phyloP scores from a whole-genome alignment of 2,888 invertebrate genomes.

The Portevinia maculata region DNA sequence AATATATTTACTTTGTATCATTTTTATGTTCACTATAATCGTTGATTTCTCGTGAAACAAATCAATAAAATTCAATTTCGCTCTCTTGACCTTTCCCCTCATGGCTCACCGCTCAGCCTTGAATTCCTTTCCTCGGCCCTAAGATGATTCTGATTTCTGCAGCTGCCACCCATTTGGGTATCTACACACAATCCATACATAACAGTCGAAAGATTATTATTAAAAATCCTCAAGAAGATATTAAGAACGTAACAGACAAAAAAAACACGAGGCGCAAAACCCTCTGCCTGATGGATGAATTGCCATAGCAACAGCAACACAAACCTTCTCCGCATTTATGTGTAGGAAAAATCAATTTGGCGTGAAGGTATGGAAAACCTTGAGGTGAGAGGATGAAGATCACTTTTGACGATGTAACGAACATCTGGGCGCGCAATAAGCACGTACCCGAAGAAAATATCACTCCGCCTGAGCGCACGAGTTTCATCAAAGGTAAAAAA shows the following conservation, averaged over 20 bases:
- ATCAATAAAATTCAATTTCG: constrained; percentile 58
- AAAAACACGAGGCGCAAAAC: constrained; percentile 12
- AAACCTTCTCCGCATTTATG: constrained; percentile 14
- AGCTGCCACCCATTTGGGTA: constrained; percentile 69
- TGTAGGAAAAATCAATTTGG: constrained; percentile 71
- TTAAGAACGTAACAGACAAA: constrained; percentile 60
- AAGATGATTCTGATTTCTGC: constrained; percentile 62
- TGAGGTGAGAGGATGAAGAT: constrained; percentile 59
- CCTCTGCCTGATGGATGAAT: constrained; percentile 17
- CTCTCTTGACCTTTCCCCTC: constrained; percentile 22
- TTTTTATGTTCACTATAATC: neutral
- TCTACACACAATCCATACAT: constrained; percentile 1
- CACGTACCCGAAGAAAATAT: constrained; percentile 58
- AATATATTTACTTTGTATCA: too few relatives aligned
- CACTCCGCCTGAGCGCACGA: constrained; percentile 57
- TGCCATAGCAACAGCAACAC: constrained; percentile 20
- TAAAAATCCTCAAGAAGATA: constrained; percentile 72
- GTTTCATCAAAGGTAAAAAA: constrained; percentile 25
- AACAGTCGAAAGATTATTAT: constrained; percentile 64
- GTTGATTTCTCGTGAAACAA: constrained; percentile 12
- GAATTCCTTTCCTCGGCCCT: constrained; percentile 17
- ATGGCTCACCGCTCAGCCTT: constrained; percentile 24
- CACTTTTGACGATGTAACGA: constrained; percentile 66
- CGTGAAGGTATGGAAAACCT: constrained; percentile 63
- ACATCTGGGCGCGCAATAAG: constrained; percentile 72